Percentiles rank a stretch among this genome's conserved stretches.
phyloP scores from a whole-genome alignment of 2,797 vertebrate species.

The Hoplostethus mediterraneus region DNA sequence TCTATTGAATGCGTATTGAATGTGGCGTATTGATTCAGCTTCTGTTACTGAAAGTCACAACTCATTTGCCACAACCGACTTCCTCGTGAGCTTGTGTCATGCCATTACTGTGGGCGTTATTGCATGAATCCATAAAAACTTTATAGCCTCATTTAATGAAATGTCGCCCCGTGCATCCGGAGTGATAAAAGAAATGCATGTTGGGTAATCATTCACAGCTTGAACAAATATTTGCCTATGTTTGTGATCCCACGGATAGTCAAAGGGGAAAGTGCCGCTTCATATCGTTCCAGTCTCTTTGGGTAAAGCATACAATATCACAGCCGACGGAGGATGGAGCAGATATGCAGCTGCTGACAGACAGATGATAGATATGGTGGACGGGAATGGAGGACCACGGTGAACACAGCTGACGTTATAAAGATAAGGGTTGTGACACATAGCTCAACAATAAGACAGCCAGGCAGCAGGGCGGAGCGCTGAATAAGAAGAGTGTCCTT shows the following conservation, averaged over 20 bases:
- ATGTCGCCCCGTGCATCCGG: neutral
- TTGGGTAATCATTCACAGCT: constrained; percentile 1
- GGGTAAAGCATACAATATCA: neutral
- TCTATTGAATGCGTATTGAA: too few relatives aligned
- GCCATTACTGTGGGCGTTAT: too few relatives aligned
- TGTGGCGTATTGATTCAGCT: neutral
- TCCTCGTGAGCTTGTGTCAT: neutral
- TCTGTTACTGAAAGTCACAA: neutral
- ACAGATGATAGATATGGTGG: neutral
- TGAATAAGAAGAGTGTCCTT: too few relatives aligned
- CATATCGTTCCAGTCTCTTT: neutral
- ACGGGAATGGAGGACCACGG: too few relatives aligned
- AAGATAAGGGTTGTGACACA: too few relatives aligned
- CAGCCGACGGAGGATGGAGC: too few relatives aligned
- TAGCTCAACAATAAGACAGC: too few relatives aligned
- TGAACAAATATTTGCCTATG: constrained; percentile 21
- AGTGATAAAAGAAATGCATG: constrained; percentile 12
- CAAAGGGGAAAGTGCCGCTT: neutral
- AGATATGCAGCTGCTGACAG: too few relatives aligned
- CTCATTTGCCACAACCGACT: neutral
- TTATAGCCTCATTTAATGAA: constrained; percentile 5
- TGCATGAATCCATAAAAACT: constrained; percentile 5
- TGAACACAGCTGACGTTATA: too few relatives aligned
- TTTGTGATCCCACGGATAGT: constrained; percentile 2
- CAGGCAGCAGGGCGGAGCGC: too few relatives aligned